Evolutionary conservation across 2,797 vertebrate genomes (phyloP), one percentile per base, ranked within the genome.

Genomic region (Mareca strepera): DNA sequence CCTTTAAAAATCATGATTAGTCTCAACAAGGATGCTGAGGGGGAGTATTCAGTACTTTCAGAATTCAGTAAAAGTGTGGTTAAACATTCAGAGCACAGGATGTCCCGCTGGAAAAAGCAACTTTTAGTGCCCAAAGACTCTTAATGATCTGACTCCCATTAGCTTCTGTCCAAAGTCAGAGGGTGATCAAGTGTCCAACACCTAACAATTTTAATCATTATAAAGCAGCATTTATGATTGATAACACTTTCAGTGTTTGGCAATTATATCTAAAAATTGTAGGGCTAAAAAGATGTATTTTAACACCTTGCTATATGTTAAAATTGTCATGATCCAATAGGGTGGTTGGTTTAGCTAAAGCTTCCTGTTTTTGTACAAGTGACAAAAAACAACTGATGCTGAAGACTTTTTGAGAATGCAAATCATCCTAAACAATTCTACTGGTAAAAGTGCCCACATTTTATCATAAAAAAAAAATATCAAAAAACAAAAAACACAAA

Each of bases 231-330:
- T 46, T 83, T 72, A 59, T 1, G 5, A 50, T 31, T n/a, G 69
- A 9, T 35, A 37, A 46, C 8, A 7, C 3, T 67, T 82, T 22
- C 63, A 11, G 11, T 26, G 23, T 69, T 86, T 69, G 39, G 29
- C 26, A 14, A 82, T 50, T 62, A 52, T 43, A 90, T 58, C 44
- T 91, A 74, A 69, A 93, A 85, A 66, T 14, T 88, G 60, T 37
- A 39, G 67, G 60, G 7, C 63, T 77, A 5, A 86, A 66, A 75
- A 33, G 3, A 52, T 55, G 15, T 17, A 37, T 37, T 86, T 58
- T 46, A 29, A 78, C 37, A 70, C 8, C 55, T 88, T 76, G 39
- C 46, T 86, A 53, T 37, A 48, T 8, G 41, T 50, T 69, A 63
- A 87, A 88, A 52, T 35, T 48, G 22, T 76, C 31, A 53, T 35